Evolutionary conservation across 2,113 vertebrate species (phyloP).

Genomic region (Toxotes chatareus): DNA sequence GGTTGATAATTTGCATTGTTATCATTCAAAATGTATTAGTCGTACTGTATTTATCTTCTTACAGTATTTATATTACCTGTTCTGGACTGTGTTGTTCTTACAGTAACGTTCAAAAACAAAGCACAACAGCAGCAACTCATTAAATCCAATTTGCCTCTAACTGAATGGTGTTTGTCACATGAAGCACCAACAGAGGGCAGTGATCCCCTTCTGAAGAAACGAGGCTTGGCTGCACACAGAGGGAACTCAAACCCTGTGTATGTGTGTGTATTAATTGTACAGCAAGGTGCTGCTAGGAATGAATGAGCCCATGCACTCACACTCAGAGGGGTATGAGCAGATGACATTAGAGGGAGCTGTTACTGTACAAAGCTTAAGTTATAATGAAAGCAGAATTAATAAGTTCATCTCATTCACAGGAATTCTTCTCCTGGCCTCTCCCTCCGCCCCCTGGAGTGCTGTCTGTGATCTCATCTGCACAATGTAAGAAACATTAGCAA

Average conservation of each 20-base stretch:
- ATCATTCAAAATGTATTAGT: neutral
- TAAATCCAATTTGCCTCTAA: no score
- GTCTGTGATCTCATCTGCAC: conserved; percentile 46
- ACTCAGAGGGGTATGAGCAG: neutral
- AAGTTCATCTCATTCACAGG: conserved; percentile 51
- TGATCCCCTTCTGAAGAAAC: conserved; percentile 14
- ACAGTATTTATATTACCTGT: neutral
- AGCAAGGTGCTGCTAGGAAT: conserved; percentile 8
- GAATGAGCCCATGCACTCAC: conserved; percentile 4
- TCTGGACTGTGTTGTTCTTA: neutral
- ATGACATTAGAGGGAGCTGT: conserved; percentile 53
- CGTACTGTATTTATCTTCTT: neutral
- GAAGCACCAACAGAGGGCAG: conserved; percentile 72
- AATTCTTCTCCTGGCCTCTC: conserved; percentile 23
- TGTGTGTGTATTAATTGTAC: neutral
- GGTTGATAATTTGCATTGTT: neutral
- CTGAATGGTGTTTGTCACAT: neutral
- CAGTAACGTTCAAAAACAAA: neutral
- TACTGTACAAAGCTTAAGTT: neutral
- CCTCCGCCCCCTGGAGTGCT: conserved; percentile 25
- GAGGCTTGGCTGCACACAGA: neutral
- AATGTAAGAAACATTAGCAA: conserved; percentile 47
- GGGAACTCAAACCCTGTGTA: neutral
- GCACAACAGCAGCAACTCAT: neutral
- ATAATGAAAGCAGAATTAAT: neutral